These are phyloP conservation scores for Melanotaenia duboulayi DNA, from an alignment of 2,113 vertebrate genomes.

Conservation along the genomic window DNA sequence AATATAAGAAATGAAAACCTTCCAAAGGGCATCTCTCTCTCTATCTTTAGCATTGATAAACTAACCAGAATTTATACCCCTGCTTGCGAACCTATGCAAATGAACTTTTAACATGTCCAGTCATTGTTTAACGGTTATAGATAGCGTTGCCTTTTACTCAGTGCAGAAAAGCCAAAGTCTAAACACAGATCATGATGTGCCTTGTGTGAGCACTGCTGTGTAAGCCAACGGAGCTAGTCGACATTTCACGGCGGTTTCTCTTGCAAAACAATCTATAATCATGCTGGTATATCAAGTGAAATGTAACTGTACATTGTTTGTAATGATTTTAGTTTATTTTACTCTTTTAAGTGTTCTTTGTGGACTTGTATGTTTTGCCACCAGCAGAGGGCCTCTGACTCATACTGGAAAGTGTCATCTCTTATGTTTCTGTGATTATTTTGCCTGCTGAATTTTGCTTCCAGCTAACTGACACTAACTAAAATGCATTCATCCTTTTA, in stretches of 20 bases:
- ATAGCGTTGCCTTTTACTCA: slow-evolving; percentile 38
- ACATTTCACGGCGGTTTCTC: slow-evolving; percentile 9
- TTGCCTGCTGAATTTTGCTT: slow-evolving; percentile 20
- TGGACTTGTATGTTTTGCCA: slow-evolving; percentile 25
- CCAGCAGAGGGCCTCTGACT: slow-evolving; percentile 74
- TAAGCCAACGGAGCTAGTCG: background rate
- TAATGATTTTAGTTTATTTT: slow-evolving; percentile 9
- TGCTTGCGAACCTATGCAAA: slow-evolving; percentile 62
- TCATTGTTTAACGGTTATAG: slow-evolving; percentile 4
- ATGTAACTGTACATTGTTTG: background rate
- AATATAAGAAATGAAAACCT: slow-evolving; percentile 7
- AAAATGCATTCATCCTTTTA: slow-evolving; percentile 7
- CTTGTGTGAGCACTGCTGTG: slow-evolving; percentile 22
- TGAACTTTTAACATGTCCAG: background rate
- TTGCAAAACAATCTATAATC: slow-evolving; percentile 27
- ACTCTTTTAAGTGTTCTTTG: background rate
- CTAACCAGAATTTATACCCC: background rate
- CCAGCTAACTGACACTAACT: slow-evolving; percentile 12
- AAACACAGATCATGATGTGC: slow-evolving; percentile 28
- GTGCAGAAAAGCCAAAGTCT: slow-evolving; percentile 56
- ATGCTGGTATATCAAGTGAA: background rate
- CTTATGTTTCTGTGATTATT: background rate
- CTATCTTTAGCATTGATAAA: background rate
- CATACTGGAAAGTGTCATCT: slow-evolving; percentile 18
- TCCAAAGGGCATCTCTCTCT: background rate